A percentile compares a stretch with the other conserved stretches of the same genome.
Conservation (phyloP, 1,140 invertebrate species). For the Pogonognathellus flavescens region DNA sequence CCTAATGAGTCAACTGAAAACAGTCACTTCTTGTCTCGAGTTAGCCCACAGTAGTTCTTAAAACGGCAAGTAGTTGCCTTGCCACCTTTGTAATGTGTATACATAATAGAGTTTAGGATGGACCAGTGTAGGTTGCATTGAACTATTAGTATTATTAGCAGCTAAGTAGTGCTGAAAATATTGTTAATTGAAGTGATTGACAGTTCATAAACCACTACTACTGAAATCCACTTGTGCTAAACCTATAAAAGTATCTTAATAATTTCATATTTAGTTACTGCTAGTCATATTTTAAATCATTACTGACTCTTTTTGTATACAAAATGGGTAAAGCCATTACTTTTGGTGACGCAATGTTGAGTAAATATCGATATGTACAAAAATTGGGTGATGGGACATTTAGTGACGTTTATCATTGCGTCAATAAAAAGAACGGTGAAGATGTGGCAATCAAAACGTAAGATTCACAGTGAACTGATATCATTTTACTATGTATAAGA, state of each 20-base stretch:
- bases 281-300: too few species aligned
- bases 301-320: neutral
- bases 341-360: conserved; percentile 49
- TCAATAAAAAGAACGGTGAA: conserved; percentile 72
- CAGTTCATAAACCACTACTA: too few species aligned
- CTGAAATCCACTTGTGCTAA: too few species aligned
- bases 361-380: conserved; percentile 69
- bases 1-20: too few species aligned
- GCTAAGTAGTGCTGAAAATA: too few species aligned
- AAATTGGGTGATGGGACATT: conserved; percentile 76
- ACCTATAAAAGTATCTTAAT: too few species aligned
- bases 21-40: too few species aligned
- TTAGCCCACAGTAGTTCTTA: neutral
- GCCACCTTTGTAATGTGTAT: neutral
- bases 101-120: neutral
- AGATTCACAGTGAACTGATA: conserved; percentile 62
- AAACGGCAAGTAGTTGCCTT: conserved; percentile 21
- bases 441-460: conserved; percentile 76
- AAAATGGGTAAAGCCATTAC: conserved; percentile 23
- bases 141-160: neutral
- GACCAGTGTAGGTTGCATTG: neutral
- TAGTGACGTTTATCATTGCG: conserved; percentile 74
- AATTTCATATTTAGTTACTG: too few species aligned
- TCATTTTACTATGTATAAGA: neutral
- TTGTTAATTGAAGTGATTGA: too few species aligned